A percentile compares a stretch with the other conserved stretches of the same genome.
Conservation (phyloP, 2,113 vertebrate species). For the Platysternon megacephalum region DNA sequence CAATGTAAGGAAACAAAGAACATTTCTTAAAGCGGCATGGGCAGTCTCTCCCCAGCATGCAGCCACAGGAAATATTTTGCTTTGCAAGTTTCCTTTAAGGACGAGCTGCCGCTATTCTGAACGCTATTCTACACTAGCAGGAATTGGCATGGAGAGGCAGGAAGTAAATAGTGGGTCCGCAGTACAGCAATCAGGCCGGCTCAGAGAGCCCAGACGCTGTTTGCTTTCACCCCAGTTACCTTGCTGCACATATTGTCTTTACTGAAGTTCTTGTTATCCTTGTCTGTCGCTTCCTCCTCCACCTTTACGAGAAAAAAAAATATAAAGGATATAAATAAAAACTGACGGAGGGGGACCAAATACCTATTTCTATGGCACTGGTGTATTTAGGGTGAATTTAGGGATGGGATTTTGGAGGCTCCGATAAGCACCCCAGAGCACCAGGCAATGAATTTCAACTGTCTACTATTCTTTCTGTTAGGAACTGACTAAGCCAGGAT, state of each 20-base stretch:
- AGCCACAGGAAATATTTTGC: background rate
- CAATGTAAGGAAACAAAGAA: background rate
- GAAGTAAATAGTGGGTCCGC: background rate
- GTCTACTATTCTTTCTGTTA: background rate
- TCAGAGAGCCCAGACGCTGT: background rate
- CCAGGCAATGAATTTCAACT: background rate
- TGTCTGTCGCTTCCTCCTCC: conserved; percentile 86
- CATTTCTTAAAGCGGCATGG: background rate
- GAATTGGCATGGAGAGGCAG: background rate
- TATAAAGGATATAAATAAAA: background rate
- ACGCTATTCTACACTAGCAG: background rate
- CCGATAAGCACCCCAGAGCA: background rate
- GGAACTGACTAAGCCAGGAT: background rate
- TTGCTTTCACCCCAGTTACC: conserved; percentile 61
- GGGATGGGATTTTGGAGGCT: background rate
- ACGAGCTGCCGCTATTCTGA: background rate
- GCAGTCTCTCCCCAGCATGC: background rate
- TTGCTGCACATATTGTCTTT: conserved; percentile 83
- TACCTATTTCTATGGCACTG: fast-evolving
- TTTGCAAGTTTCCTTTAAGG: background rate
- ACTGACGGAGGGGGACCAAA: background rate
- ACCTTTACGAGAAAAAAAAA: conserved; percentile 71
- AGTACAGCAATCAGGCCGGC: background rate
- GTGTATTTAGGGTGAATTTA: background rate
- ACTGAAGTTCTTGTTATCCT: conserved; percentile 89